A percentile compares a stretch with the other conserved stretches of the same genome.
Conservation (phyloP, 2,888 invertebrate genomes). For the Ectropis crepuscularia region DNA sequence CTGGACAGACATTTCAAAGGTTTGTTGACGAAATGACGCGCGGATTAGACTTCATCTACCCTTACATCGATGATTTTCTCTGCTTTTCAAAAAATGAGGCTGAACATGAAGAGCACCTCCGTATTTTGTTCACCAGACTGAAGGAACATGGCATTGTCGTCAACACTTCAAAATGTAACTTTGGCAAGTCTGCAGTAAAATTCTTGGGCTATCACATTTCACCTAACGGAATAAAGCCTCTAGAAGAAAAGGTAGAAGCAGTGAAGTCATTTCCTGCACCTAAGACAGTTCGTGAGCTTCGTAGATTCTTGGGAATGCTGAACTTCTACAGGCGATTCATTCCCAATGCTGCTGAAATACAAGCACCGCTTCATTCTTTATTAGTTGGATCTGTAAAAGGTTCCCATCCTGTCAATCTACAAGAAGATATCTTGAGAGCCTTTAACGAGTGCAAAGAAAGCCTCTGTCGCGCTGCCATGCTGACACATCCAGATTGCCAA, state of each 20-base stretch:
- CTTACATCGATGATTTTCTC: conserved; percentile 55
- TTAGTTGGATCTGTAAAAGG: background rate
- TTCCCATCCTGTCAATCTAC: background rate
- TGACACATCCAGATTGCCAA: background rate
- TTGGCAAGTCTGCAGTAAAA: conserved; percentile 9
- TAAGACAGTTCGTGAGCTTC: conserved; percentile 3
- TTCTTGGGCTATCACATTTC: conserved; percentile 15
- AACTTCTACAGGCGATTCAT: conserved; percentile 13
- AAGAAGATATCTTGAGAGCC: background rate
- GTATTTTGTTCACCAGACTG: conserved; percentile 25
- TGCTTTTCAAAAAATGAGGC: conserved; percentile 34
- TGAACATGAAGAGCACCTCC: conserved; percentile 34
- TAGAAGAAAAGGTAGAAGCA: background rate
- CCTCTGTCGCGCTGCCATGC: background rate
- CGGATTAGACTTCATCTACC: conserved; percentile 51
- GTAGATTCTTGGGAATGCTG: conserved; percentile 7
- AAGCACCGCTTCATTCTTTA: no score
- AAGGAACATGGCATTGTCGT: conserved; percentile 29
- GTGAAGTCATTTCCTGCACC: conserved; percentile 1
- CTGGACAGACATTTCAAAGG: no score
- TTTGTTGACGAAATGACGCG: conserved; percentile 39
- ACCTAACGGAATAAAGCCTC: conserved; percentile 7
- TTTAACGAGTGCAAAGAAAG: conserved; percentile 1
- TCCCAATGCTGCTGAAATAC: background rate
- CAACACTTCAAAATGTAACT: conserved; percentile 27